A percentile compares a stretch with the other conserved stretches of the same genome.
phyloP scores from a whole-genome alignment of 2,797 vertebrate species.

The Parauchenoglanis ngamensis region DNA sequence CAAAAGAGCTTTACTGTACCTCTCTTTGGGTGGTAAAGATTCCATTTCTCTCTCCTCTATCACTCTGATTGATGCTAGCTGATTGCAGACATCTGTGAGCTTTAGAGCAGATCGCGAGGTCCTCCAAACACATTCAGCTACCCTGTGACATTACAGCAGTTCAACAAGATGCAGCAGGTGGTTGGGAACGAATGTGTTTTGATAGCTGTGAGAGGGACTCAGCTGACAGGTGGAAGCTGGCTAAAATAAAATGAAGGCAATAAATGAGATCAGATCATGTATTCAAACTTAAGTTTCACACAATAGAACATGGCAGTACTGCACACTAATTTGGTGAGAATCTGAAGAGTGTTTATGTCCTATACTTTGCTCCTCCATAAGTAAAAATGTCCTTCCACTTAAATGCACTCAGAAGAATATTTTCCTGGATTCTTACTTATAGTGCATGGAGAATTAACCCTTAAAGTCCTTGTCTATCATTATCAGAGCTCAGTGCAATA shows the following conservation, averaged over 20 bases:
- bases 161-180: neutral
- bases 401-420: neutral
- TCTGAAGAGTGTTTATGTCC: neutral
- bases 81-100: neutral
- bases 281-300: neutral
- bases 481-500: conserved; percentile 18
- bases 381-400: neutral
- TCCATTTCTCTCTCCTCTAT: neutral
- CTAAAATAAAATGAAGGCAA: neutral
- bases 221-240: neutral
- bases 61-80: neutral
- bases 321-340: neutral
- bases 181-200: neutral
- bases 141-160: neutral
- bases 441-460: conserved; percentile 10
- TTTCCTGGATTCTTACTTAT: neutral
- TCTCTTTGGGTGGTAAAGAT: neutral
- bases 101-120: neutral
- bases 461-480: conserved; percentile 6
- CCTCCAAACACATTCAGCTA: neutral
- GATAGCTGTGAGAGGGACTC: neutral
- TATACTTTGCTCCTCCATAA: neutral
- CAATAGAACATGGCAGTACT: neutral
- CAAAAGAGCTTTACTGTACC: neutral
- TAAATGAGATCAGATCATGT: neutral